phyloP scores from a whole-genome alignment of 92 coral and sea anemone genomes.

The Hydrozoanthus gracilis region DNA sequence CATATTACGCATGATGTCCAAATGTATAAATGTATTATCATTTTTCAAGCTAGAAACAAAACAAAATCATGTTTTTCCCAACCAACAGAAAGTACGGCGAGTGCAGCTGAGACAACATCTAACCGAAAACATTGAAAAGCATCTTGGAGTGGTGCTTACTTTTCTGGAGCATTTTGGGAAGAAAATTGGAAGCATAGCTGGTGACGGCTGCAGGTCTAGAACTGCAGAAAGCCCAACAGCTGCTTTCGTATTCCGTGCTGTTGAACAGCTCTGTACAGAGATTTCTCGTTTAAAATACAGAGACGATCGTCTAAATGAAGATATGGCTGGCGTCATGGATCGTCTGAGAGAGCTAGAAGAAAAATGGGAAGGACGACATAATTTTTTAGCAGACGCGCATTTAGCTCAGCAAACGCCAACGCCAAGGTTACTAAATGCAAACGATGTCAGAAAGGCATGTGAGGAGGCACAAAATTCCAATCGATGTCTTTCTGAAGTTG shows the following conservation, averaged over 20 bases:
- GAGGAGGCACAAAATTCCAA: neutral
- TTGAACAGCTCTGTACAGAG: neutral
- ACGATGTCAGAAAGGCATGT: neutral
- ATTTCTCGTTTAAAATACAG: neutral
- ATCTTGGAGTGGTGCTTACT: neutral
- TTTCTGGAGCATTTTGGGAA: neutral
- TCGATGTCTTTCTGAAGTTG: neutral
- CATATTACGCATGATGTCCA: too few species aligned
- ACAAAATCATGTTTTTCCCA: too few species aligned
- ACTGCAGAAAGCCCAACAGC: neutral
- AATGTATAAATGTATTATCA: too few species aligned
- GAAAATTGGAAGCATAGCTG: neutral
- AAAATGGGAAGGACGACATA: neutral
- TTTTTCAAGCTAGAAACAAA: too few species aligned
- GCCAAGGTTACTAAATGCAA: neutral
- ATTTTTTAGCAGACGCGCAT: neutral
- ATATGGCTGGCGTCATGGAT: neutral
- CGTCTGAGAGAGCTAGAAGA: neutral
- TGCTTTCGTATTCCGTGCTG: neutral
- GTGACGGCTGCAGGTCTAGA: neutral
- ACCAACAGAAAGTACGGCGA: conserved; percentile 8
- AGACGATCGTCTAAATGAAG: neutral
- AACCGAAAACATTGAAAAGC: neutral
- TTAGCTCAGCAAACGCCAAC: neutral
- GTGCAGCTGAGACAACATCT: neutral